Conservation (phyloP, 2,113 vertebrate genomes). For the Puffinus mauretanicus region DNA sequence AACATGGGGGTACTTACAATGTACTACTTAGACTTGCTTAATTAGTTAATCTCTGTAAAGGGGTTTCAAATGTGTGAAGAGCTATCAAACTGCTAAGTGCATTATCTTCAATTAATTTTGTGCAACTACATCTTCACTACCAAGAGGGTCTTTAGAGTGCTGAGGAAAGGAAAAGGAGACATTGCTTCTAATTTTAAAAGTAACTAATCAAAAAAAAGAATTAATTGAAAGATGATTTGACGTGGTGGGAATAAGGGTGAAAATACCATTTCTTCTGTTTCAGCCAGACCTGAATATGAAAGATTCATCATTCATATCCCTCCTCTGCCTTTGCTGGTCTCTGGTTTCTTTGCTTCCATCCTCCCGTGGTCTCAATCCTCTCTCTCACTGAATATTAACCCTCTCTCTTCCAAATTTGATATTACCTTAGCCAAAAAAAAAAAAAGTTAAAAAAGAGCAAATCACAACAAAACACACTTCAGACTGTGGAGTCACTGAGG, state of each 20-base stretch:
- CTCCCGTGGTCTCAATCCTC: not conserved
- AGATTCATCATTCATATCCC: not conserved
- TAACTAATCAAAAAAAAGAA: not conserved
- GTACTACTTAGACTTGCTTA: slow-evolving; percentile 30
- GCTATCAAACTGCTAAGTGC: slow-evolving; percentile 42
- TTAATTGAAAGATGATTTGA: slow-evolving; percentile 20
- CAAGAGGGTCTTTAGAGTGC: slow-evolving; percentile 6
- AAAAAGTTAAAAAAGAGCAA: not conserved
- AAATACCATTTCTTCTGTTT: not conserved
- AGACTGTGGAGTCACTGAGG: not conserved
- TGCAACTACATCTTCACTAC: slow-evolving; percentile 40
- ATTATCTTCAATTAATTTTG: slow-evolving; percentile 54
- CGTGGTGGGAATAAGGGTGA: not conserved
- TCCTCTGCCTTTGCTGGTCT: not conserved
- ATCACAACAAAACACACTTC: not conserved
- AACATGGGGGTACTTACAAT: slow-evolving; percentile 13
- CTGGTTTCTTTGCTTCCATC: not conserved
- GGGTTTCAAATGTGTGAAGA: slow-evolving; percentile 34
- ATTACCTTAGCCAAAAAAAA: not conserved
- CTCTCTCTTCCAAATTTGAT: not conserved
- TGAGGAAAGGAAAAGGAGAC: not conserved
- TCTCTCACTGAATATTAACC: not conserved
- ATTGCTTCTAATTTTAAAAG: slow-evolving; percentile 30
- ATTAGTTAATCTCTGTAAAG: slow-evolving; percentile 58
- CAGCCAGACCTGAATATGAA: not conserved